Evolutionary conservation across 2,888 invertebrate genomes (phyloP), one percentile per base, ranked within the genome.

Genomic region (Clitarchus hookeri): DNA sequence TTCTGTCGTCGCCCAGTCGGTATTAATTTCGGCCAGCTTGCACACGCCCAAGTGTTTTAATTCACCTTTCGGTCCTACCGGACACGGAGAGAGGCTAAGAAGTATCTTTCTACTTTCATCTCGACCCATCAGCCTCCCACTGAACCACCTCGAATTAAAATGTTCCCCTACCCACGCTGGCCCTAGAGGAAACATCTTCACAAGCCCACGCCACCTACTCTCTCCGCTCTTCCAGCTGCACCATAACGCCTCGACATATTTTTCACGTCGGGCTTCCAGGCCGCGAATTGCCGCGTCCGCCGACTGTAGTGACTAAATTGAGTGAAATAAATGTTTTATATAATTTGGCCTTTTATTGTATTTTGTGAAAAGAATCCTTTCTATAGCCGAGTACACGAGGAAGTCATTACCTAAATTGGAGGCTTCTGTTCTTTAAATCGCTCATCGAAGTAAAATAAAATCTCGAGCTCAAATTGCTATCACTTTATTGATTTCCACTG

Each of bases 401-500:
- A 65, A 65, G 65, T 65, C 65, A 65, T 65, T 65, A 65, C 8
- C 65, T 65, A 65, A 65, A 65, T 65, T 65, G 65, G 65, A 16
- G 65, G 19, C 19, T n/a, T 19, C 65, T 65, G 65, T 65, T 65
- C 65, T 65, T 65, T 1, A 65, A 65, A 65, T 65, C 65, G 65
- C 65, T 65, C 65, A 65, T 65, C 65, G 11, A 65, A 65, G 65
- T n/a, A 19, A 23, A 65, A 65, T 65, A 65, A 65, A 65, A 65
- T 65, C 65, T n/a, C n/a, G n/a, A 19, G 23, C 65, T 65, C 11
- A 65, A 65, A 65, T 65, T 65, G 65, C 65, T 65, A 65, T 65
- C 65, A 65, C 65, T 65, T 65, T 65, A 65, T 65, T 65, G 65
- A 65, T 65, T 65, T 65, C 65, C 65, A 65, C 65, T 65, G 65